Conservation (phyloP, 2,797 vertebrate genomes). For the Rhinichthys osculus region DNA sequence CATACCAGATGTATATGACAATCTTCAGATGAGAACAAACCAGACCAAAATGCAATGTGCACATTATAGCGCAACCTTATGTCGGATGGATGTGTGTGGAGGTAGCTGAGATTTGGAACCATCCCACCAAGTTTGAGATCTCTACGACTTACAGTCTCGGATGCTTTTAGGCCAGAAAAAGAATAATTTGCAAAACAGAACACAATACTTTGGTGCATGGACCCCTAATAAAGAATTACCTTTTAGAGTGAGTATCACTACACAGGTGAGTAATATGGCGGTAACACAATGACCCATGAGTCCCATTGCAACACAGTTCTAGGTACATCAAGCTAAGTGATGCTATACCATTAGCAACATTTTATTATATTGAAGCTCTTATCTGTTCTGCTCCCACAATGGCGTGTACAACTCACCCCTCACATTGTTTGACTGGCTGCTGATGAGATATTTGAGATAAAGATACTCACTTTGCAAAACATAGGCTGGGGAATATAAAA, state of each 20-base stretch:
- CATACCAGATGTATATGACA: too few species aligned
- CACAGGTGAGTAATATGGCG: background rate
- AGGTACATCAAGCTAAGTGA: background rate
- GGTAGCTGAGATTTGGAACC: too few species aligned
- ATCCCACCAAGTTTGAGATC: too few species aligned
- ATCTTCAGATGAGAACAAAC: too few species aligned
- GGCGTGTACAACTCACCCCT: background rate
- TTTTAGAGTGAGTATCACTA: background rate
- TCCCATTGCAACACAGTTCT: background rate
- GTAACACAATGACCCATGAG: background rate
- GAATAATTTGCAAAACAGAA: background rate
- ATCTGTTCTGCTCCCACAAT: background rate
- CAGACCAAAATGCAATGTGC: too few species aligned
- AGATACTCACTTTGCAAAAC: background rate
- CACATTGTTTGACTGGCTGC: background rate
- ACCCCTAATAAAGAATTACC: background rate
- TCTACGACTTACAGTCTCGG: too few species aligned
- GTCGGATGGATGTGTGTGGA: too few species aligned
- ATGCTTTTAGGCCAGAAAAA: background rate
- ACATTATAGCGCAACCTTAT: too few species aligned
- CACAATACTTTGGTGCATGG: background rate
- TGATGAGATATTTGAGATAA: background rate
- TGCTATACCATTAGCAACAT: background rate
- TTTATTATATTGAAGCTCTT: background rate
- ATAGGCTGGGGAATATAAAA: background rate